Percentiles rank a stretch among this genome's conserved stretches.
Evolutionary conservation across 2,888 invertebrate genomes (phyloP).

Genomic region (Vandiemenella viatica): DNA sequence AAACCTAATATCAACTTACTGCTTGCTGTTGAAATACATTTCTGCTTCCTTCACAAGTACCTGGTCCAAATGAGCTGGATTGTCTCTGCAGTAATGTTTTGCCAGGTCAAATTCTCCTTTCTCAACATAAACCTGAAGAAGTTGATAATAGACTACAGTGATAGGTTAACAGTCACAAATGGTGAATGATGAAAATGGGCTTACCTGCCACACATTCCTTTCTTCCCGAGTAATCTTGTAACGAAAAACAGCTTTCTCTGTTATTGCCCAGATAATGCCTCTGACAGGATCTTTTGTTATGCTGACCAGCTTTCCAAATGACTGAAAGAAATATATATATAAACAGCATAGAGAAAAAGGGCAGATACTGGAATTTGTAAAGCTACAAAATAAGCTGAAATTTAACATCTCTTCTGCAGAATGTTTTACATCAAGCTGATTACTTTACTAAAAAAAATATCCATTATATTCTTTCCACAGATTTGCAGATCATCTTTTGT

Average conservation of each 20-base stretch:
- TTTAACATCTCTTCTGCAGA: too few relatives aligned
- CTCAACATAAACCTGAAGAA: constrained; percentile 57
- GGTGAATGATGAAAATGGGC: neutral
- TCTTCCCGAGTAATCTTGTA: constrained; percentile 75
- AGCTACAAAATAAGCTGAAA: too few relatives aligned
- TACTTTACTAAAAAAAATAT: too few relatives aligned
- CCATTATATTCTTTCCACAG: too few relatives aligned
- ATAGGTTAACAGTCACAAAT: neutral
- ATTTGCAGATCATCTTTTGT: too few relatives aligned
- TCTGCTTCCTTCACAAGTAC: constrained; percentile 83
- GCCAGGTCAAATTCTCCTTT: constrained; percentile 76
- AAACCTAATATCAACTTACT: constrained; percentile 29
- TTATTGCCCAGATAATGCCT: constrained; percentile 66
- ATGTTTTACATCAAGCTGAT: too few relatives aligned
- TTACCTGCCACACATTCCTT: constrained; percentile 61
- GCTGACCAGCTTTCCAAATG: constrained; percentile 61
- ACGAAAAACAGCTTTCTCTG: constrained; percentile 69
- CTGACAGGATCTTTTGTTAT: constrained; percentile 66
- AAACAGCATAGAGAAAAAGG: too few relatives aligned
- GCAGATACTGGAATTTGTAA: too few relatives aligned
- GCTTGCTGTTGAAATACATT: constrained; percentile 56
- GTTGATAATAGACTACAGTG: too few relatives aligned
- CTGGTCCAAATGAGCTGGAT: constrained; percentile 65
- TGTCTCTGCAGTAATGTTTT: constrained; percentile 65
- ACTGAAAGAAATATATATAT: constrained; percentile 8